Conservation (phyloP, 2,797 vertebrate species). For the Anomalospiza imberbis region DNA sequence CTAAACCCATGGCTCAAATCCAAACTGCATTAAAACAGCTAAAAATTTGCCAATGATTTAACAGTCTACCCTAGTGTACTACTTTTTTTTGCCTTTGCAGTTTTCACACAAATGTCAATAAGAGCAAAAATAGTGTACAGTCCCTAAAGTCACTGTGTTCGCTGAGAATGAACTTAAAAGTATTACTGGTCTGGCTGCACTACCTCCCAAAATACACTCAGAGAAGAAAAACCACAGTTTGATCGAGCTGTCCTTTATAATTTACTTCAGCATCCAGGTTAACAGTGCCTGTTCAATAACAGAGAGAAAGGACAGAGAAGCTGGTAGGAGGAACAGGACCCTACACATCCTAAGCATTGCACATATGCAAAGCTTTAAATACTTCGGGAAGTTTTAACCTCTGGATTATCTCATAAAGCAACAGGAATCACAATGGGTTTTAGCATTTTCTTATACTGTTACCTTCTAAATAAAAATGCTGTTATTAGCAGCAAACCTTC, state of each 20-base stretch:
- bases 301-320: background rate
- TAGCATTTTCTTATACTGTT: constrained; percentile 22
- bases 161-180: background rate
- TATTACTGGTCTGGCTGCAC: background rate
- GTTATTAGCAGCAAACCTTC: constrained; percentile 11
- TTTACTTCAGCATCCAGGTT: background rate
- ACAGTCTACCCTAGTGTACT: background rate
- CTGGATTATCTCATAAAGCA: background rate
- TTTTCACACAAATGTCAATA: background rate
- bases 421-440: constrained; percentile 22
- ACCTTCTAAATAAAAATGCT: constrained; percentile 4
- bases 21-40: background rate
- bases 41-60: background rate
- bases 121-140: background rate
- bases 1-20: background rate
- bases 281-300: background rate
- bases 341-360: background rate
- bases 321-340: background rate
- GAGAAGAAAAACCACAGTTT: background rate
- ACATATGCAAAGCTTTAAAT: constrained; percentile 4
- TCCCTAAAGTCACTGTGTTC: background rate
- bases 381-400: background rate
- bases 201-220: background rate
- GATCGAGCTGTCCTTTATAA: background rate
- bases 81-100: background rate